These are phyloP conservation scores for Hippocampus barbouri DNA, from an alignment of 2,113 vertebrate species.

Conservation along the genomic window DNA sequence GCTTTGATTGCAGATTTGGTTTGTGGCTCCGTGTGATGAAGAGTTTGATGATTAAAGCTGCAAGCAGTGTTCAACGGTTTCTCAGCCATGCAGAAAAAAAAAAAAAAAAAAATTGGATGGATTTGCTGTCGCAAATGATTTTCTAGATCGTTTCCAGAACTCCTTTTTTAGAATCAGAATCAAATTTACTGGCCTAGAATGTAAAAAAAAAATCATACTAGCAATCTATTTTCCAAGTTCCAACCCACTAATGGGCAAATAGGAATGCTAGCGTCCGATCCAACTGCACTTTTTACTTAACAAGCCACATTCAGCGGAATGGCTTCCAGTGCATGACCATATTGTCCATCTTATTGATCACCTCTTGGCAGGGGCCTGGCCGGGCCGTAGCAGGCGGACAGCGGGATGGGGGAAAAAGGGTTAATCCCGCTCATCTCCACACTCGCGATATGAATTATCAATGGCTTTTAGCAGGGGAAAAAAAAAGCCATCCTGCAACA, in stretches of 20 bases:
- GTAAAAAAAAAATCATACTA: no score
- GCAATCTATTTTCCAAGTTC: no score
- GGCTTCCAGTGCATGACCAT: constrained; percentile 16
- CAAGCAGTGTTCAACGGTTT: not conserved
- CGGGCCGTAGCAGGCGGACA: constrained; percentile 38
- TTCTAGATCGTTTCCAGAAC: not conserved
- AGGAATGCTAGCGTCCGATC: no score
- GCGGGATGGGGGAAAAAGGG: constrained; percentile 72
- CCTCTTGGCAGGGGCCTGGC: constrained; percentile 23
- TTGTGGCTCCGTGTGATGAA: not conserved
- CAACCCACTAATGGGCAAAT: no score
- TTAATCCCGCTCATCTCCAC: constrained; percentile 76
- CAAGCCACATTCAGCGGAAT: constrained; percentile 14
- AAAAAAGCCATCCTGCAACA: constrained; percentile 65
- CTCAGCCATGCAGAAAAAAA: not conserved
- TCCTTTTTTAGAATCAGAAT: no score
- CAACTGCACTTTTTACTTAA: not conserved
- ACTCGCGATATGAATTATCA: constrained; percentile 80
- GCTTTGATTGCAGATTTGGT: not conserved
- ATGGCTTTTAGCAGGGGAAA: constrained; percentile 61
- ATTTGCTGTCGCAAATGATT: no score
- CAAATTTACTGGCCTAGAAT: no score
- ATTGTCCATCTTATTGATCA: constrained; percentile 50
- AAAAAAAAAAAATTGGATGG: no score
- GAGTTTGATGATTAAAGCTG: not conserved